Evolutionary conservation across 1,140 invertebrate genomes (phyloP).

Genomic region (Drosophila lacteicornis): DNA sequence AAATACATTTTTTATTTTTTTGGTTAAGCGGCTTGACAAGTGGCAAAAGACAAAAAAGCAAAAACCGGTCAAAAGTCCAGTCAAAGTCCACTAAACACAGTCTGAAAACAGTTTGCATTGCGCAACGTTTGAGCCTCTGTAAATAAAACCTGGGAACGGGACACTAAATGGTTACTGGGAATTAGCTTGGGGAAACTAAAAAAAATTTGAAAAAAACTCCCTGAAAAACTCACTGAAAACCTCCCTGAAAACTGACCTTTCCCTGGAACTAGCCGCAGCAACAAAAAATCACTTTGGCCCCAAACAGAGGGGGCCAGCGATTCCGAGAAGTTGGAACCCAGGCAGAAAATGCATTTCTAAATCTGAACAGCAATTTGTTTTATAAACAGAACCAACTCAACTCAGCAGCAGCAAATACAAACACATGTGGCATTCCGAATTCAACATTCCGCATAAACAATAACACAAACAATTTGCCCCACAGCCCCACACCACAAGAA

Average conservation of each 20-base stretch:
- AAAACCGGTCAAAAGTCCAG: constrained; percentile 40
- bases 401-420: constrained; percentile 15
- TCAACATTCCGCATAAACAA: constrained; percentile 46
- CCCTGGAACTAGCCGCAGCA: constrained; percentile 6
- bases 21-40: constrained; percentile 54
- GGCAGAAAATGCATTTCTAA: constrained; percentile 42
- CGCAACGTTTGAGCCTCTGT: constrained; percentile 46
- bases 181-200: constrained; percentile 6
- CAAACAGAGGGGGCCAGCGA: constrained; percentile 8
- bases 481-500: constrained; percentile 19
- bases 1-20: constrained; percentile 7
- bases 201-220: background rate
- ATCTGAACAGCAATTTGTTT: constrained; percentile 26
- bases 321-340: constrained; percentile 38
- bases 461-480: constrained; percentile 30
- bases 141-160: constrained; percentile 18
- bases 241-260: constrained; percentile 47
- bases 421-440: constrained; percentile 45
- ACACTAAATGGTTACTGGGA: constrained; percentile 32
- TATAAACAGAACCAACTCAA: constrained; percentile 29
- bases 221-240: constrained; percentile 1
- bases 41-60: constrained; percentile 27
- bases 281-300: constrained; percentile 5
- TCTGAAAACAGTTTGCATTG: constrained; percentile 42
- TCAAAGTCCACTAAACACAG: constrained; percentile 32